Evolutionary conservation across 1,140 invertebrate genomes (phyloP).

Genomic region (Coboldia fuscipes): DNA sequence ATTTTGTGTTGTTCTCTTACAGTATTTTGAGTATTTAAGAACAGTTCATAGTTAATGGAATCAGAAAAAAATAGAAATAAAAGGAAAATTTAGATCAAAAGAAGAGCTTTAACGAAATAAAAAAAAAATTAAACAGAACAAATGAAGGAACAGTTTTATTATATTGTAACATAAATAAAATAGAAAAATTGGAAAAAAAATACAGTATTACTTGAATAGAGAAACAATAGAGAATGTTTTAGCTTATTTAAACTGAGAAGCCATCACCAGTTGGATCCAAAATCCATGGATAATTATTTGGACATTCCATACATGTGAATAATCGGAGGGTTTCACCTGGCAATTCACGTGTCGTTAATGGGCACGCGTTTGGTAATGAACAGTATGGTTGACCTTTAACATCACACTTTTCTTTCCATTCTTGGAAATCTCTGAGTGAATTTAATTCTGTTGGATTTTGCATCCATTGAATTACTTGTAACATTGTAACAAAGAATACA

Average conservation of each 20-base stretch:
- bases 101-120: too few species aligned
- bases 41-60: too few species aligned
- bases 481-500: slow-evolving; percentile 84
- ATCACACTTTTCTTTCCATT: slow-evolving; percentile 91
- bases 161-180: neutral
- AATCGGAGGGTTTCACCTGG: slow-evolving; percentile 79
- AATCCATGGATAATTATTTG: slow-evolving; percentile 89
- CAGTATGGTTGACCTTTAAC: slow-evolving; percentile 85
- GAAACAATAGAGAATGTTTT: neutral
- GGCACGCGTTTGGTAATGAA: slow-evolving; percentile 75
- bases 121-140: too few species aligned
- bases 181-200: neutral
- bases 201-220: neutral
- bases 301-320: slow-evolving; percentile 90
- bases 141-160: too few species aligned
- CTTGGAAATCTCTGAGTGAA: slow-evolving; percentile 69
- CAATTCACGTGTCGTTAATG: slow-evolving; percentile 69
- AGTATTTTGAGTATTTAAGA: too few species aligned
- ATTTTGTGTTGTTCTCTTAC: too few species aligned
- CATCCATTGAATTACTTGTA: slow-evolving; percentile 95
- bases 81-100: too few species aligned
- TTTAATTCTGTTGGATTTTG: slow-evolving; percentile 81
- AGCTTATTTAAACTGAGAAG: slow-evolving; percentile 59
- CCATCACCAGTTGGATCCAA: slow-evolving; percentile 87
- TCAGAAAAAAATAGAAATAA: too few species aligned